Evolutionary conservation across 2,888 invertebrate species (phyloP), one percentile per base, ranked within the genome.

Genomic region (Pristionchus japonicus): DNA sequence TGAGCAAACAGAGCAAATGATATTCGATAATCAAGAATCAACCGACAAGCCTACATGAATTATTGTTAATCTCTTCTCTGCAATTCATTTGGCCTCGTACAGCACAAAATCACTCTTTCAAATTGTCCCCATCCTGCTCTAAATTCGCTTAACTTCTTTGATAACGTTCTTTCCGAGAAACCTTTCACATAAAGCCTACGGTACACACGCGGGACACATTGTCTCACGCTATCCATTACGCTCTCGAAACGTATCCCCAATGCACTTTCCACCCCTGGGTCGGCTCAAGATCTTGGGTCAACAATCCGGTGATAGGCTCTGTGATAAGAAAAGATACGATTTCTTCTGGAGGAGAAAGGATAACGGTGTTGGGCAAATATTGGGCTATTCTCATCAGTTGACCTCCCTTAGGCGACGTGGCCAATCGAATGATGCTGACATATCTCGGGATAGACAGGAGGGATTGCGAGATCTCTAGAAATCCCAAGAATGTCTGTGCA

Each of bases 281-380:
- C 17, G 17, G 52, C 52, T 74, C 37, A 74, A 74, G 74, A 74
- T 74, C 74, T 43, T 74, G 74, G 43, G 74, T 74, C 74, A 74
- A 74, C 40, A 74, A n/a, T 23, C 40, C 40, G n/a, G 43, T 74
- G 74, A 74, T 37, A 74, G 74, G 52, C 40, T 40, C 20, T 74
- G 74, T 74, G 74, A 74, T 74, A 74, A 74, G 74, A 74, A 74
- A 74, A 74, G 74, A 74, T 74, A 74, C 74, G 74, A 74, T 40
- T 74, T 74, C 61, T 61, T 17, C 31, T 31, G 67, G 67, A 67
- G 67, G 34, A 34, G 34, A 34, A 15, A n/a, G 31, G 74, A 74
- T 74, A 74, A 74, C 37, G 74, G 74, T 52, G 52, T 74, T 74
- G 74, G 40, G 31, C 74, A 74, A 74, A 74, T 74, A 74, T 74